phyloP scores from a whole-genome alignment of 2,797 vertebrate genomes.

The Vespertilio murinus region DNA sequence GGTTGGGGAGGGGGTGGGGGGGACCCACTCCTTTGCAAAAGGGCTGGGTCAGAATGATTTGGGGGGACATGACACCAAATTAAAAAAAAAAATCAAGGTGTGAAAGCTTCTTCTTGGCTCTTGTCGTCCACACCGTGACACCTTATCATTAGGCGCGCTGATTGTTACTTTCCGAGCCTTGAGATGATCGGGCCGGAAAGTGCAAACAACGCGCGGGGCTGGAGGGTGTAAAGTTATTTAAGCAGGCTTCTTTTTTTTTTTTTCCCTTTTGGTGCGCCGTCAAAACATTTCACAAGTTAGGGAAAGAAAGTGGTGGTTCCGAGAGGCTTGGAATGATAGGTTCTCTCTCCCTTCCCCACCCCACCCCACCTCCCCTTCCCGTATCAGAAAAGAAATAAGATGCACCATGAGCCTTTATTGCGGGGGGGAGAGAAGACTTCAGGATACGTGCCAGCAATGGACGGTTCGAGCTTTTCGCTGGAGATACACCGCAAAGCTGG shows the following conservation, averaged over 20 bases:
- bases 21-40: slow-evolving; percentile 54
- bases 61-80: slow-evolving; percentile 73
- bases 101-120: slow-evolving; percentile 80
- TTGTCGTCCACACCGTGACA: slow-evolving; percentile 83
- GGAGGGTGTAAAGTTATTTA: slow-evolving; percentile 81
- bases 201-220: slow-evolving; percentile 77
- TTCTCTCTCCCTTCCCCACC: slow-evolving; percentile 68
- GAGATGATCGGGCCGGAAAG: slow-evolving; percentile 79
- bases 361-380: neutral
- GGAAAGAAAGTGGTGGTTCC: slow-evolving; percentile 79
- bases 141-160: slow-evolving; percentile 83
- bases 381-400: slow-evolving; percentile 83
- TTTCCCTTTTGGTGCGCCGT: slow-evolving; percentile 58
- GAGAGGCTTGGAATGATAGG: slow-evolving; percentile 77
- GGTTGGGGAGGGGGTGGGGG: neutral
- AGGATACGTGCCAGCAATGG: slow-evolving; percentile 86
- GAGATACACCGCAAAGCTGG: slow-evolving; percentile 82
- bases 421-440: slow-evolving; percentile 84
- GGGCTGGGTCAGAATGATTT: slow-evolving; percentile 74
- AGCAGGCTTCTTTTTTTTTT: slow-evolving; percentile 69
- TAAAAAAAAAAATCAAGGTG: slow-evolving; percentile 83
- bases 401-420: slow-evolving; percentile 84
- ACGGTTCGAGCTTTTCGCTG: slow-evolving; percentile 84
- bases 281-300: slow-evolving; percentile 77
- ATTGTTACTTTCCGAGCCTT: slow-evolving; percentile 80